A percentile compares a stretch with the other conserved stretches of the same genome.
These are phyloP conservation scores for Percopsis transmontana DNA, from an alignment of 2,113 vertebrate genomes.

Conservation along the genomic window DNA sequence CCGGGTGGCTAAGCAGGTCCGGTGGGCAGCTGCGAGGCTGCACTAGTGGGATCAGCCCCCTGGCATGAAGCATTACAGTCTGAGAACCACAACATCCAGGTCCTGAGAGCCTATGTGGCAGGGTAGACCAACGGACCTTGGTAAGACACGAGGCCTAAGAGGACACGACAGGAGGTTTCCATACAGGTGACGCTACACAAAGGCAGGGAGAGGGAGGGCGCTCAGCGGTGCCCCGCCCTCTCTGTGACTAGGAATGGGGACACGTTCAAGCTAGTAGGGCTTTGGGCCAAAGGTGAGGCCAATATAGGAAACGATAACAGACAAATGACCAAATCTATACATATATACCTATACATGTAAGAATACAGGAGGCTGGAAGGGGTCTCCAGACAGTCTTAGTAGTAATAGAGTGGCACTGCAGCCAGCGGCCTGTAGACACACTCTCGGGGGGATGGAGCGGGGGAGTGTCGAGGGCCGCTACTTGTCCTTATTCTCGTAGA, in stretches of 20 bases:
- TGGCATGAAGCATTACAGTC: slow-evolving; percentile 31
- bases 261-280: slow-evolving; percentile 52
- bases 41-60: slow-evolving; percentile 38
- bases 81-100: slow-evolving; percentile 36
- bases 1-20: slow-evolving; percentile 53
- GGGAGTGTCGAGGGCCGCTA: slow-evolving; percentile 39
- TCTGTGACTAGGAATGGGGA: slow-evolving; percentile 44
- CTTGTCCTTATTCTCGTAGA: slow-evolving; percentile 88
- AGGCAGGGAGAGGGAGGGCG: slow-evolving; percentile 14
- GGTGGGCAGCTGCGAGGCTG: slow-evolving; percentile 33
- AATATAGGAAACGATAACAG: slow-evolving; percentile 62
- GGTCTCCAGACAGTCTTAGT: slow-evolving; percentile 72
- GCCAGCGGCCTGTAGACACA: slow-evolving; percentile 50
- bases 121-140: slow-evolving; percentile 38
- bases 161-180: slow-evolving; percentile 39
- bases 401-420: slow-evolving; percentile 54
- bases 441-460: slow-evolving; percentile 12
- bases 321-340: slow-evolving; percentile 77
- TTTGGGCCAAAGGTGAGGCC: slow-evolving; percentile 51
- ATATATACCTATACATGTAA: slow-evolving; percentile 75
- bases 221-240: slow-evolving; percentile 24
- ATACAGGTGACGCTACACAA: slow-evolving; percentile 16
- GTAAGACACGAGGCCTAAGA: slow-evolving; percentile 46
- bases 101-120: slow-evolving; percentile 33
- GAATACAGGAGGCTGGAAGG: slow-evolving; percentile 65